Evolutionary conservation across 2,888 invertebrate species (phyloP).

Genomic region (Cactoblastis cactorum): DNA sequence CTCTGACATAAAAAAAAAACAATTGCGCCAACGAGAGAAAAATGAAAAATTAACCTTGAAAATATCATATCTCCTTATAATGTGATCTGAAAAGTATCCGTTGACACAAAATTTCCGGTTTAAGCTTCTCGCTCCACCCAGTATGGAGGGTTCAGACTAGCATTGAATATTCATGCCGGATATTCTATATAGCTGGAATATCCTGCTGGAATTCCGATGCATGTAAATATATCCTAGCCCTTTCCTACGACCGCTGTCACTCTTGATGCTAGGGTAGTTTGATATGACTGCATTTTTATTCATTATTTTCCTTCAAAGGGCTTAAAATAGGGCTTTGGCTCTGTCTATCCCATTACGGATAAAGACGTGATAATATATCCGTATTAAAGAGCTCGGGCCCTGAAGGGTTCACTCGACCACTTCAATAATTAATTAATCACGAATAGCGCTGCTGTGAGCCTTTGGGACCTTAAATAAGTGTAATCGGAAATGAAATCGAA

Average conservation of each 20-base stretch:
- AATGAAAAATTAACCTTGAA: too few relatives aligned
- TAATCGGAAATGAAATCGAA: too few relatives aligned
- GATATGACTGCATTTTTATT: too few relatives aligned
- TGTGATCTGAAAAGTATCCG: neutral
- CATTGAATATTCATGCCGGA: conserved; percentile 11
- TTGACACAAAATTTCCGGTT: conserved; percentile 13
- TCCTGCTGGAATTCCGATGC: conserved; percentile 8
- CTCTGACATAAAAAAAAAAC: too few relatives aligned
- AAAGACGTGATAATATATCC: too few relatives aligned
- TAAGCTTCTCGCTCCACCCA: neutral
- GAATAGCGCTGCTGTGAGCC: too few relatives aligned
- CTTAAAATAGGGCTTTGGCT: neutral
- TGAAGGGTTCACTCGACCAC: too few relatives aligned
- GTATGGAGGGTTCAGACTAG: conserved; percentile 3
- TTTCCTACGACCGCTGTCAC: neutral
- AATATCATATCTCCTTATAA: neutral
- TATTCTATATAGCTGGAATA: neutral
- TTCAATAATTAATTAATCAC: too few relatives aligned
- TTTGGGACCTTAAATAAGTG: too few relatives aligned
- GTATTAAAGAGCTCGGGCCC: too few relatives aligned
- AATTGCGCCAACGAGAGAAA: too few relatives aligned
- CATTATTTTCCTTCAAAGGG: neutral
- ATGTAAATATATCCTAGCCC: conserved; percentile 4
- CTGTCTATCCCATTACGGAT: too few relatives aligned
- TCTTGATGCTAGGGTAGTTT: neutral